phyloP scores from a whole-genome alignment of 2,888 invertebrate genomes.

The Agonum fuliginosum region DNA sequence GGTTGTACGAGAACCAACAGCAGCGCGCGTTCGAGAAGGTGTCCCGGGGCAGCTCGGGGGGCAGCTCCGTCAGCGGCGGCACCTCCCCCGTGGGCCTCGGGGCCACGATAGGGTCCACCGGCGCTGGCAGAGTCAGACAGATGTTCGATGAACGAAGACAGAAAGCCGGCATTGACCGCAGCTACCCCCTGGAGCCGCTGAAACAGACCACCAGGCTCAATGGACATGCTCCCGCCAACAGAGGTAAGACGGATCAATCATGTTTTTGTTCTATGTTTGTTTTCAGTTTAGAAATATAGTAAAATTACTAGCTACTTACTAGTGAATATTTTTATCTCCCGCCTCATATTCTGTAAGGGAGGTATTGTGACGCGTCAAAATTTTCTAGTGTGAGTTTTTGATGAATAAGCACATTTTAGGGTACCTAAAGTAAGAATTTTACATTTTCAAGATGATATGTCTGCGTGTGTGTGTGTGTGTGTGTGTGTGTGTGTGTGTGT shows the following conservation, averaged over 20 bases:
- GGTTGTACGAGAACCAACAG: constrained; percentile 82
- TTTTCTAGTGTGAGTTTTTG: no score
- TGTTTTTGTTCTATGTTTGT: no score
- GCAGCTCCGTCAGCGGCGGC: constrained; percentile 69
- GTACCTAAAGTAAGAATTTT: no score
- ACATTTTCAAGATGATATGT: no score
- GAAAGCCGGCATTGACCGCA: constrained; percentile 85
- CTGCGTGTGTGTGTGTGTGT: no score
- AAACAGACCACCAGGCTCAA: constrained; percentile 66
- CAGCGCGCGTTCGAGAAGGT: constrained; percentile 79
- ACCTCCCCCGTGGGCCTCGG: constrained; percentile 57
- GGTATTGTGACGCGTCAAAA: no score
- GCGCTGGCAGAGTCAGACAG: constrained; percentile 80
- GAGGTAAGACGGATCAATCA: constrained; percentile 29
- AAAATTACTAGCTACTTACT: no score
- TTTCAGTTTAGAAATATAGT: no score
- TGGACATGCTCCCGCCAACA: constrained; percentile 20
- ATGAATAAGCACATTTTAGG: no score
- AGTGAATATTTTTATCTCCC: no score
- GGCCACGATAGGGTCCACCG: constrained; percentile 17
- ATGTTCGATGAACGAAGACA: constrained; percentile 90
- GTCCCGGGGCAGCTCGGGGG: constrained; percentile 74
- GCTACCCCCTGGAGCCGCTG: constrained; percentile 87
- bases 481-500: no score
- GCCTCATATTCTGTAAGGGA: no score